Base-by-base conservation (phyloP, 1,140 invertebrate species). In the Drosophila lini region DNA sequence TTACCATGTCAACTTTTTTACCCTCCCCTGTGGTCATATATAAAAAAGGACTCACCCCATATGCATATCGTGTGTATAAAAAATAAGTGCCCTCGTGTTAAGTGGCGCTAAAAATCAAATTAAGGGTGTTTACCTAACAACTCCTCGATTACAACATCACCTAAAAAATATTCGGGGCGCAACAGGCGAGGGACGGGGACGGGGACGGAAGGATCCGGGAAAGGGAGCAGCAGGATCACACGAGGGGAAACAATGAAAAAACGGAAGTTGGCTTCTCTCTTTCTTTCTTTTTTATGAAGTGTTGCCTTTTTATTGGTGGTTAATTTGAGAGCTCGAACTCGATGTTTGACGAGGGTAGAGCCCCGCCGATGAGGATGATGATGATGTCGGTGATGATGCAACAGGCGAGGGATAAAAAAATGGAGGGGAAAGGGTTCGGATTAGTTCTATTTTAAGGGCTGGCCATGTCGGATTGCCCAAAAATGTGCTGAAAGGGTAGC, bases 221-320 rank as follows among this genome's bases (percentile, higher is more conserved):
- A 74, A 56, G 70, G 38, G 40, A 71, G 44, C 68, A 40, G 60
- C 68, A 50, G 64, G 53, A 62, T 55, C 60, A 63, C 52, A 60
- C 52, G 56, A 57, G 62, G 68, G 64, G 61, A 44, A 61, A 45
- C 19, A 61, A 76, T 55, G 48, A 80, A 80, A 81, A 86, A 86
- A 77, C 83, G 83, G 83, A 88, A 88, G 83, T 81, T 76, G 78
- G 65, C 15, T 63, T 61, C 56, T 22, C 31, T 22, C 32, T 11
- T 11, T 53, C 36, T 60, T 42, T 63, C 53, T 76, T 83, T 85
- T 88, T 86, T 81, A 86, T 86, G 83, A 89, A 88, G 83, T 88
- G 83, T 76, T 74, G 78, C 83, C 80, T 88, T 88, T 88, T 88
- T 88, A 88, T 88, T 88, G 83, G 83, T 88, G 84, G 83, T 88